Base-by-base conservation (phyloP, 2,797 vertebrate species). In the Chaetophractus vellerosus region DNA sequence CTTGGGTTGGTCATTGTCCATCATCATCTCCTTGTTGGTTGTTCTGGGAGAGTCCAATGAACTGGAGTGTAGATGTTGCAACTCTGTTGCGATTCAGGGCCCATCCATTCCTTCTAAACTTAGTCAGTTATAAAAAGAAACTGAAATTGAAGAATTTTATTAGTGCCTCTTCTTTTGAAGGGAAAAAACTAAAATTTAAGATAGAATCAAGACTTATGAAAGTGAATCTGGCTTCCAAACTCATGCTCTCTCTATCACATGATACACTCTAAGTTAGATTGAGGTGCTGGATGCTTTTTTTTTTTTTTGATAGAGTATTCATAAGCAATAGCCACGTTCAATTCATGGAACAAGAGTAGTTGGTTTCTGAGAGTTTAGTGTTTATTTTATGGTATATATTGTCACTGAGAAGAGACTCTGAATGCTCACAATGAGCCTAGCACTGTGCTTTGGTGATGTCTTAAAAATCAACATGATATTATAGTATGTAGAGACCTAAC, bases 381-480 rank as follows among this genome's bases (percentile, higher is more conserved):
- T 31, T 91, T 94, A 63, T 76, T 91, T 78, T 16, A 21, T 84
- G 66, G 10, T 45, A 61, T 87, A 38, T 31, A 80, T 0, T 89
- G 94, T 94, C 24, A 28, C 57, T 91, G 24, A 79, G 26, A 78
- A 78, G 74, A 63, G 50, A 76, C 9, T 48, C 31, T 89, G 52
- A 78, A 63, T 72, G 57, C n/a, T 63, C 71, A 61, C 2, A 33
- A n/a, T 61, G 31, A 78, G 4, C 69, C 61, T 36, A 63, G 45
- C 26, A 38, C n/a, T 78, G 24, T 68, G 11, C 45, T 83, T 79
- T 79, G 50, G 9, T 81, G 57, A 33, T 38, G 31, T 55, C 33
- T 85, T 95, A n/a, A 85, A 94, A 90, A 71, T 79, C 48, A 84
- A 72, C 41, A n/a, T 87, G 19, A 57, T 76, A 66, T 78, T 79